These are phyloP conservation scores for Deilephila porcellus DNA, from an alignment of 2,888 invertebrate species.

Conservation along the genomic window DNA sequence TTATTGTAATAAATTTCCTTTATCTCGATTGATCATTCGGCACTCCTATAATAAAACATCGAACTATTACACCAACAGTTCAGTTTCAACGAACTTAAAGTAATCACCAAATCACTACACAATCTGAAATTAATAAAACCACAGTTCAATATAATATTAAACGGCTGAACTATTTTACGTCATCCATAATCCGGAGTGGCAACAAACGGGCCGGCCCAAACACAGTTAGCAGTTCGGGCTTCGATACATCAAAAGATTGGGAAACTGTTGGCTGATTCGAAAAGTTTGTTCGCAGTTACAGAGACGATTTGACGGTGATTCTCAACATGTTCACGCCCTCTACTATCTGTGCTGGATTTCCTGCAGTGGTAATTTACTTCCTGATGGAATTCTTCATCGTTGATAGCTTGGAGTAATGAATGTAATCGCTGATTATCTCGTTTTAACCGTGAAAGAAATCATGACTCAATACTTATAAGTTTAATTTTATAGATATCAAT, in stretches of 20 bases:
- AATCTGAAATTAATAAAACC: neutral
- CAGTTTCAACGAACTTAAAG: neutral
- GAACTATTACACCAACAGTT: neutral
- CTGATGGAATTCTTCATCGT: too few relatives aligned
- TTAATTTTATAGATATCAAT: too few relatives aligned
- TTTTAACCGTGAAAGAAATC: too few relatives aligned
- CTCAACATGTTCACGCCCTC: conserved; percentile 42
- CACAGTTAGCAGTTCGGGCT: conserved; percentile 20
- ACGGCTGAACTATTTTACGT: neutral
- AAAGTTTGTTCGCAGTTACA: conserved; percentile 48
- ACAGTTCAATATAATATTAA: neutral
- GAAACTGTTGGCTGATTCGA: conserved; percentile 53
- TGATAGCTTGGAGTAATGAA: too few relatives aligned
- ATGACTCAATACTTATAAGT: too few relatives aligned
- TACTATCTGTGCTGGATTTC: conserved; percentile 40
- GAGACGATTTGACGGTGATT: conserved; percentile 52
- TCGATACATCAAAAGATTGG: conserved; percentile 59
- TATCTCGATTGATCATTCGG: too few relatives aligned
- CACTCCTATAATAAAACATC: neutral
- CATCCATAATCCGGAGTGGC: neutral
- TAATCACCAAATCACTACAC: neutral
- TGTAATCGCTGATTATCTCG: too few relatives aligned
- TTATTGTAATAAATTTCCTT: too few relatives aligned
- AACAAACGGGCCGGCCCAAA: neutral
- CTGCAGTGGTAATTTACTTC: neutral